Conservation (phyloP, 2,113 vertebrate genomes). For the Excalfactoria chinensis region DNA sequence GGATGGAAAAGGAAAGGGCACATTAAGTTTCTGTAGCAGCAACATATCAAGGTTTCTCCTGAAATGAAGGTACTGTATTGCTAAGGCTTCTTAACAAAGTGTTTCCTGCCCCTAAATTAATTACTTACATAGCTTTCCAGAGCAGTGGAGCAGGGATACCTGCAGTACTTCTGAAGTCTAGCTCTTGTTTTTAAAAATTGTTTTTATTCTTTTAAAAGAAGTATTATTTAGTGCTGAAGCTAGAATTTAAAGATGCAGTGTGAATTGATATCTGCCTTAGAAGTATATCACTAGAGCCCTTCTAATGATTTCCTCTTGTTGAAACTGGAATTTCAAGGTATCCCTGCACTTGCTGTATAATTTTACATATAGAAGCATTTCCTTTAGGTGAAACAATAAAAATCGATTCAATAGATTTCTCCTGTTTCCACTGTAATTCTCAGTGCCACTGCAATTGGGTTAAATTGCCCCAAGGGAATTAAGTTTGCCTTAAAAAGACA, state of each 20-base stretch:
- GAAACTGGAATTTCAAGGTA: neutral
- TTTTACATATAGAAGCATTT: neutral
- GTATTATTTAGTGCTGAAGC: neutral
- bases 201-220: neutral
- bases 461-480: neutral
- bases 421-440: neutral
- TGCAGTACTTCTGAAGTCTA: neutral
- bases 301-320: neutral
- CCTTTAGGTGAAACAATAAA: slow-evolving; percentile 5
- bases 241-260: neutral
- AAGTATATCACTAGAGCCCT: neutral
- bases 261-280: neutral
- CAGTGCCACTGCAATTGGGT: neutral
- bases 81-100: neutral
- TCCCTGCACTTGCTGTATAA: neutral
- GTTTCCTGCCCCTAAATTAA: neutral
- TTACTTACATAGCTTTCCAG: neutral
- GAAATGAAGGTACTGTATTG: neutral
- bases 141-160: neutral
- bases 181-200: neutral
- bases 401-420: neutral
- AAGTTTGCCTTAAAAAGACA: neutral
- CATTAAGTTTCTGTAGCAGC: neutral
- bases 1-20: neutral
- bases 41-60: neutral